Percentiles rank a stretch among this genome's conserved stretches.
Evolutionary conservation across 2,888 invertebrate genomes (phyloP).

Genomic region (Hoplodrina blanda): DNA sequence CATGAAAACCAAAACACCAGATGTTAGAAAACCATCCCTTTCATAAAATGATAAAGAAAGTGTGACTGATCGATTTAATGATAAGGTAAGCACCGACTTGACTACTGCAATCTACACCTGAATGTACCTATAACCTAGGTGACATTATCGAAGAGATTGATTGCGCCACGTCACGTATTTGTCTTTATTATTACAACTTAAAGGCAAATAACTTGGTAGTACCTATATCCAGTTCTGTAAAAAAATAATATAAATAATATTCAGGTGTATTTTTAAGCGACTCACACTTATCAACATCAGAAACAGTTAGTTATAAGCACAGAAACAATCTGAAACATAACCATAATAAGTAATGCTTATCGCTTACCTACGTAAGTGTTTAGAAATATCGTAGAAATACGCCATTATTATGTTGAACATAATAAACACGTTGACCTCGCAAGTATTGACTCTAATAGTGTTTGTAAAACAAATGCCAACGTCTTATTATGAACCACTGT

Average conservation of each 20-base stretch:
- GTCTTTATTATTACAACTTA: slow-evolving; percentile 10
- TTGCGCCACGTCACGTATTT: slow-evolving; percentile 46
- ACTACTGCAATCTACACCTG: slow-evolving; percentile 22
- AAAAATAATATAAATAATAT: slow-evolving; percentile 28
- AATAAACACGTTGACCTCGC: slow-evolving; percentile 41
- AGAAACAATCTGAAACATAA: slow-evolving; percentile 10
- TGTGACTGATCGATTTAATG: not conserved
- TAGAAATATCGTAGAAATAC: slow-evolving; percentile 40
- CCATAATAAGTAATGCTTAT: slow-evolving; percentile 5
- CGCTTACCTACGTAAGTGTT: slow-evolving; percentile 13
- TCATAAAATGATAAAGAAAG: not conserved
- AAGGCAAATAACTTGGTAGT: slow-evolving; percentile 11
- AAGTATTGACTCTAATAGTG: slow-evolving; percentile 20
- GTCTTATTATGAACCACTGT: slow-evolving; percentile 30
- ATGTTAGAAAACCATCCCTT: slow-evolving; percentile 2
- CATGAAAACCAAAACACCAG: not conserved
- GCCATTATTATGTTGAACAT: slow-evolving; percentile 23
- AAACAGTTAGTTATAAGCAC: slow-evolving; percentile 10
- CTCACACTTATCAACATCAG: slow-evolving; percentile 3
- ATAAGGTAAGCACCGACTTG: not conserved
- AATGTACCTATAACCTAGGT: slow-evolving; percentile 25
- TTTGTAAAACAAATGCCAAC: slow-evolving; percentile 42
- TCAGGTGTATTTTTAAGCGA: slow-evolving; percentile 8
- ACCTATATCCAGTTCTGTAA: not conserved
- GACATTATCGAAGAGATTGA: slow-evolving; percentile 59